Evolutionary conservation across 1,140 invertebrate genomes (phyloP).

Genomic region (Ips typographus): DNA sequence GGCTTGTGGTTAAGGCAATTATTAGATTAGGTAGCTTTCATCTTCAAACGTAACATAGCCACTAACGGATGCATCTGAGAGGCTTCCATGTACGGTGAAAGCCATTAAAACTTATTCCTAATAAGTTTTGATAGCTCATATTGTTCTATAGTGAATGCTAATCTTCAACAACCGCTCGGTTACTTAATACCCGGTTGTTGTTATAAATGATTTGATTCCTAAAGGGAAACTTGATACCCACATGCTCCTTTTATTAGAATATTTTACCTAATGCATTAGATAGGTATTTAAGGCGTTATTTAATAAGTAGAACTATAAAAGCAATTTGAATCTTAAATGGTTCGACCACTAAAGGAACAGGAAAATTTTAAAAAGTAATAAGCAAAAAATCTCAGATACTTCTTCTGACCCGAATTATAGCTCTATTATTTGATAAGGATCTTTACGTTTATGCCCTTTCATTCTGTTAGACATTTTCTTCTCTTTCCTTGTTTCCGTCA

Average conservation of each 20-base stretch:
- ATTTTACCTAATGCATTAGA: too few relatives aligned
- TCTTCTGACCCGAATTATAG: constrained; percentile 18
- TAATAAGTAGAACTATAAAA: too few relatives aligned
- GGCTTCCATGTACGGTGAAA: too few relatives aligned
- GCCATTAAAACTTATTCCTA: background rate
- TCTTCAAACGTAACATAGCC: too few relatives aligned
- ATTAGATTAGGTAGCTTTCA: too few relatives aligned
- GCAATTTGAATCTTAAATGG: too few relatives aligned
- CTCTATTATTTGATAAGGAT: constrained; percentile 22
- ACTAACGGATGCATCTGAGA: too few relatives aligned
- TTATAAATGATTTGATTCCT: constrained; percentile 1
- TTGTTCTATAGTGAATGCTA: background rate
- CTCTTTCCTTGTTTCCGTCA: background rate
- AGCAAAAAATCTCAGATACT: background rate
- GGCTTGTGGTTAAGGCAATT: too few relatives aligned
- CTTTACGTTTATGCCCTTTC: constrained; percentile 5
- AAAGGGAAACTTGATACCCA: background rate
- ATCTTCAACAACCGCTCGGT: background rate
- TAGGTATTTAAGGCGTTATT: too few relatives aligned
- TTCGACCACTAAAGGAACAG: too few relatives aligned
- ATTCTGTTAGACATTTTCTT: background rate
- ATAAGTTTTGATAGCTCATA: constrained; percentile 4
- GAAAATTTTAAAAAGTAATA: background rate
- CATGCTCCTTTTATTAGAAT: background rate
- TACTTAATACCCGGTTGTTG: constrained; percentile 1